Evolutionary conservation across 2,113 vertebrate species (phyloP), one percentile per base, ranked within the genome.

Genomic region (Microcebus ravelobensis): DNA sequence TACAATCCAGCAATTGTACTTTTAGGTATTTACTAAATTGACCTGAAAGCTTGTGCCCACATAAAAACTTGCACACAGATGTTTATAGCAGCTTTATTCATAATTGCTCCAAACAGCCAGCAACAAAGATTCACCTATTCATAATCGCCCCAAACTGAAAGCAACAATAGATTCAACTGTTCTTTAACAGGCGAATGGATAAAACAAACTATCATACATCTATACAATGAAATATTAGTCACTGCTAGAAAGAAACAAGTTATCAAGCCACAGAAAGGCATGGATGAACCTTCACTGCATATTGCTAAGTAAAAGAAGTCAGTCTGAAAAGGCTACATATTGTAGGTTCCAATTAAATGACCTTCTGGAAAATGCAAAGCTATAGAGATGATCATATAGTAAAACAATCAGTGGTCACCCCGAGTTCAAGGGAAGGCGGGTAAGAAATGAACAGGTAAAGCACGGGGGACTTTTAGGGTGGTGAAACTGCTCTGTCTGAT

Each of bases 231-330:
- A 87, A 68, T 81, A 93, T 67, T 97, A 83, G 68, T 96, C 21
- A 61, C 20, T 61, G 21, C 36, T 94, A 95, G 87, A 95, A 96
- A 59, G 21, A 97, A 83, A 57, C 85, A 42, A 70, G 34, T 11
- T 81, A 71, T 73, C 20, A 90, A 96, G 76, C 21, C 68, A 68
- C 74, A 95, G 29, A 82, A 90, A 81, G 73, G 48, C 14, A 79
- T 34, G 74, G 23, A 15, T 9, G 15, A 90, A 92, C 17, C 39
- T 87, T 92, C 65, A 90, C 82, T 65, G 52, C 57, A 91, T 76
- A 73, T n/a, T 76, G 14, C 29, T 65, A 52, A 80, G 45, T 59
- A 45, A 89, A 85, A 82, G 52, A 48, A 93, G 67, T 9, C 63
- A 83, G n/a, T 57, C 74, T 90, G 36, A 68, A 89, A 92, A 68